Evolutionary conservation across 2,797 vertebrate genomes (phyloP), one percentile per base, ranked within the genome.

Genomic region (Myiotriccus ornatus): DNA sequence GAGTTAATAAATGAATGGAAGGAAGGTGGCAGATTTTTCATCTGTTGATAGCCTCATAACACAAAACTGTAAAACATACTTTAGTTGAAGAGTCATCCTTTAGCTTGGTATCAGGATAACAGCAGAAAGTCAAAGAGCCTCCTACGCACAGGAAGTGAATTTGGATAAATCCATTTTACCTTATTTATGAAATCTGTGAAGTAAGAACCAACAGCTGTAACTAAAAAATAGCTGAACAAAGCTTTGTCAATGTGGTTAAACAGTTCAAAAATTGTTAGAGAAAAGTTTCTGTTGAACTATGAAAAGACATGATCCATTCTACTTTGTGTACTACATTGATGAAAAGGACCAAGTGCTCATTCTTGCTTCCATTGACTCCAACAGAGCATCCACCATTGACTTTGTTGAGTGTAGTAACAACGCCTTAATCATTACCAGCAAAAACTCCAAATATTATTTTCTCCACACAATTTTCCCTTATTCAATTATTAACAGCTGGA

Each of bases 401-500:
- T 91, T 85, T 65, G 55, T 12, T 69, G 19, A 1, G 2, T 67
- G 13, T n/a, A 46, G 30, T 19, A 90, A 78, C 59, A 73, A 71
- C 0, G 8, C 7, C 25, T 78, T 81, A 84, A 87, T 87, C 34
- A 41, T 27, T 88, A 78, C 64, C 63, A 93, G 69, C 16, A 88
- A 86, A 60, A 91, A 18, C 8, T 86, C 59, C 35, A 85, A 93
- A 81, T 91, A 47, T 24, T 24, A 39, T 88, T 84, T 94, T 92
- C 55, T 88, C 35, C 17, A 9, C 41, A 12, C 21, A 84, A 12
- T 44, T 94, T 94, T 85, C 12, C 41, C 84, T 90, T 34, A 71
- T 65, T 67, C 80, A 70, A 47, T 90, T 87, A 79, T 88, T 84
- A 80, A 44, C 67, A 90, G 60, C 46, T 96, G 85, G 30, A 79